A percentile compares a stretch with the other conserved stretches of the same genome.
These are phyloP conservation scores for Heloderma charlesbogerti DNA, from an alignment of 2,113 vertebrate species.

Conservation along the genomic window DNA sequence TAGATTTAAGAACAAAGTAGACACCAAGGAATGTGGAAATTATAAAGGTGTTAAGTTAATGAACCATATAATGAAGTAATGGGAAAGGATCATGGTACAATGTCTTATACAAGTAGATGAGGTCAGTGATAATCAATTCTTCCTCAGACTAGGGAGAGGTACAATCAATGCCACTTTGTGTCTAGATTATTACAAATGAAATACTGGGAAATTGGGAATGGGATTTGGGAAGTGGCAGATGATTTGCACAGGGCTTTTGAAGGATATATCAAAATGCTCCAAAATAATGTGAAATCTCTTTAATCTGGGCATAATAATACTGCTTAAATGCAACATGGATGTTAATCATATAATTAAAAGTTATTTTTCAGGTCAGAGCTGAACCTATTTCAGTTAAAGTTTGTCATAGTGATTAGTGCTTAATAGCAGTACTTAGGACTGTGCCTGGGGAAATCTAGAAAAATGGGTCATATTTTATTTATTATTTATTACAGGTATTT, in stretches of 20 bases:
- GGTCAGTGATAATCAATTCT: neutral
- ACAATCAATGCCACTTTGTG: slow-evolving; percentile 1
- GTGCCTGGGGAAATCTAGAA: neutral
- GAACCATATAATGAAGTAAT: slow-evolving; percentile 28
- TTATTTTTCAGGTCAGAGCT: neutral
- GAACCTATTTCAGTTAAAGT: neutral
- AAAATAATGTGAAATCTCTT: neutral
- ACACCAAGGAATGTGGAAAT: neutral
- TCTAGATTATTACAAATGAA: neutral
- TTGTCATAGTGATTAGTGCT: neutral
- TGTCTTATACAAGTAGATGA: slow-evolving; percentile 17
- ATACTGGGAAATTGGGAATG: neutral
- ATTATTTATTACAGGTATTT: too few relatives aligned
- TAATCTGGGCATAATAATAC: neutral
- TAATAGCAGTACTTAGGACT: neutral
- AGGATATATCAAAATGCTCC: neutral
- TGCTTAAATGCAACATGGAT: neutral
- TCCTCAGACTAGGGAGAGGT: neutral
- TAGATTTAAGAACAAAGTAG: neutral
- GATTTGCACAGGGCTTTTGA: neutral
- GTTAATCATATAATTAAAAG: neutral
- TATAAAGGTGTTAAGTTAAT: slow-evolving; percentile 15
- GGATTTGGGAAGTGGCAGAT: neutral
- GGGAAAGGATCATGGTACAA: neutral
- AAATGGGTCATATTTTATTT: neutral